These are phyloP conservation scores for Lonchura striata DNA, from an alignment of 2,113 vertebrate species.

Conservation along the genomic window DNA sequence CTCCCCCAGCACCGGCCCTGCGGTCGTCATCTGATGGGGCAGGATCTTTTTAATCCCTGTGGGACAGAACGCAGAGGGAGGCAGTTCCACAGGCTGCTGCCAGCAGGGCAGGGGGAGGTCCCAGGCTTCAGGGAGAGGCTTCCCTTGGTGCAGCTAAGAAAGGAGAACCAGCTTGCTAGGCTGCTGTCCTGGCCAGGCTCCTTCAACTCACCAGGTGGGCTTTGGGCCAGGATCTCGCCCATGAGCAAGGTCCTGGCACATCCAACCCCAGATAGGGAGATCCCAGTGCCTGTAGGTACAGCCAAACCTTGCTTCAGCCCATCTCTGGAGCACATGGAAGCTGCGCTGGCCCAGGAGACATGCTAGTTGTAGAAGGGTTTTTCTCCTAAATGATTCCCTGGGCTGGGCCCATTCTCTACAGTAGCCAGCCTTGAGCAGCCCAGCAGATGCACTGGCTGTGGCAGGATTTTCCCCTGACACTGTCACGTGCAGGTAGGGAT, in stretches of 20 bases:
- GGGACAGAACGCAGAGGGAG: background rate
- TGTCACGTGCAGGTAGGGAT: rapidly evolving
- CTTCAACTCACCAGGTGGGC: background rate
- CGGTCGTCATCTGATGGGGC: slow-evolving; percentile 95
- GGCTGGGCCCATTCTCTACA: background rate
- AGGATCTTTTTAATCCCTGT: slow-evolving; percentile 93
- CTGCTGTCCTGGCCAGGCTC: background rate
- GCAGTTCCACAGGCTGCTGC: background rate
- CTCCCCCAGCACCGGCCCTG: slow-evolving; percentile 88
- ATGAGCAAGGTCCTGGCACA: rapidly evolving
- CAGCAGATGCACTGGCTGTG: background rate
- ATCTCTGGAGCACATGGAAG: background rate
- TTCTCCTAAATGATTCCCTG: background rate
- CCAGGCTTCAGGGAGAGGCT: background rate
- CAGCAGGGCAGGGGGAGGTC: background rate
- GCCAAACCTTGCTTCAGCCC: rapidly evolving
- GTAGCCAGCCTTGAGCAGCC: background rate
- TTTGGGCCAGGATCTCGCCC: background rate
- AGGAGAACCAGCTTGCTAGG: background rate
- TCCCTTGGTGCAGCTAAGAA: background rate
- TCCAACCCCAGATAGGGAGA: background rate
- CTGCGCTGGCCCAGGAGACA: rapidly evolving
- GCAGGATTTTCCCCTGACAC: background rate
- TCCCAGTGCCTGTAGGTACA: background rate
- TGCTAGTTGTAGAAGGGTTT: rapidly evolving